These are phyloP conservation scores for Meloe dianella DNA, from an alignment of 2,888 invertebrate species.

Conservation along the genomic window DNA sequence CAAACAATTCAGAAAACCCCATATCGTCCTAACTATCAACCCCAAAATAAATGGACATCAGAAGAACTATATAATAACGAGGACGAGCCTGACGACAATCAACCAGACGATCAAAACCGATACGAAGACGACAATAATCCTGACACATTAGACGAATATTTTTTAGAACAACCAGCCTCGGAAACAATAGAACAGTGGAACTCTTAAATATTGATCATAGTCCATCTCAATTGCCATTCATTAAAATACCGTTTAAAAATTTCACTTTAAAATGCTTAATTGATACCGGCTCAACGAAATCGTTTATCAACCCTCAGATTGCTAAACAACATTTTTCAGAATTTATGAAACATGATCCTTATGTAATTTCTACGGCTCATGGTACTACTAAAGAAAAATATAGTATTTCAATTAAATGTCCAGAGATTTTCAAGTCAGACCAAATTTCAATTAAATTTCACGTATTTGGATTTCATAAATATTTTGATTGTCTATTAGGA, in stretches of 20 bases:
- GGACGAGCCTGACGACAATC: not conserved
- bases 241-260: not conserved
- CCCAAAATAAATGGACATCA: not conserved
- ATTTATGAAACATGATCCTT: conserved; percentile 24
- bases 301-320: conserved; percentile 30
- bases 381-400: conserved; percentile 11
- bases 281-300: conserved; percentile 28
- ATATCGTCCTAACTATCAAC: not conserved
- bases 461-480: no score
- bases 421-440: conserved; percentile 18
- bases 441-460: no score
- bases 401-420: no score
- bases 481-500: no score
- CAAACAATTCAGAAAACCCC: not conserved
- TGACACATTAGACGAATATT: not conserved
- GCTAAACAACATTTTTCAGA: conserved; percentile 26
- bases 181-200: not conserved
- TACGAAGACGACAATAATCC: not conserved
- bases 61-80: not conserved
- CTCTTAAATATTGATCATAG: conserved; percentile 1
- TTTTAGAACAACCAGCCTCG: not conserved
- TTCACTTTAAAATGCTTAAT: not conserved
- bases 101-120: not conserved
- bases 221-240: not conserved
- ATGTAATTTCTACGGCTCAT: conserved; percentile 19